A percentile compares a stretch with the other conserved stretches of the same genome.
These are phyloP conservation scores for Leucophenga varia DNA, from an alignment of 1,140 invertebrate genomes.

Conservation along the genomic window DNA sequence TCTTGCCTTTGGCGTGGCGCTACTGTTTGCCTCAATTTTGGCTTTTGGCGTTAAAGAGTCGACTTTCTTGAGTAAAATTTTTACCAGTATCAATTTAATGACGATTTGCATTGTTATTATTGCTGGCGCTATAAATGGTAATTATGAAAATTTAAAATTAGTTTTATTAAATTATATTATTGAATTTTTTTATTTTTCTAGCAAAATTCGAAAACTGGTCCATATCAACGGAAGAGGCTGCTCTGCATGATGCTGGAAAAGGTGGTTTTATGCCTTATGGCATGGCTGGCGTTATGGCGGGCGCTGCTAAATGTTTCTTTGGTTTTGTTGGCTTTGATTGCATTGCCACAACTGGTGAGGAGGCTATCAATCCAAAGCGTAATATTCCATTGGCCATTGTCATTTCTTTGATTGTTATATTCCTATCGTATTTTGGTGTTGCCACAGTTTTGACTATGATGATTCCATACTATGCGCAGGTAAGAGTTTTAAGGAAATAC, in stretches of 20 bases:
- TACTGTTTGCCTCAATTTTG: conserved; percentile 70
- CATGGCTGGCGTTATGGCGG: conserved; percentile 74
- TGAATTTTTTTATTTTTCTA: conserved; percentile 36
- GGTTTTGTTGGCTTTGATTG: conserved; percentile 90
- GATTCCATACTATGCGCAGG: conserved; percentile 85
- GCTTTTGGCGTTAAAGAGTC: conserved; percentile 87
- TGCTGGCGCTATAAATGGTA: conserved; percentile 78
- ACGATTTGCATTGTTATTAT: conserved; percentile 85
- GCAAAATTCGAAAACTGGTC: conserved; percentile 69
- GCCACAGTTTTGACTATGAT: conserved; percentile 87
- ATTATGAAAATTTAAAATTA: too few relatives aligned
- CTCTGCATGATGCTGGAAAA: conserved; percentile 63
- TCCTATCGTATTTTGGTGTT: conserved; percentile 81
- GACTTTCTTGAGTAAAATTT: conserved; percentile 85
- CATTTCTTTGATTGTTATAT: conserved; percentile 75
- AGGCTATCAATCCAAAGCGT: conserved; percentile 84
- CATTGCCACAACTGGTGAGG: conserved; percentile 81
- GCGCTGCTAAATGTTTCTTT: conserved; percentile 89
- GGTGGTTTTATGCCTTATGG: conserved; percentile 87
- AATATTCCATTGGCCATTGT: conserved; percentile 86
- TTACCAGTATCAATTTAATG: conserved; percentile 81
- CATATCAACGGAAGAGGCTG: conserved; percentile 62
- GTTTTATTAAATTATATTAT: neutral
- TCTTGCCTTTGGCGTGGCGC: conserved; percentile 70
- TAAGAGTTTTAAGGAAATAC: too few relatives aligned